A percentile compares a stretch with the other conserved stretches of the same genome.
These are phyloP conservation scores for Pangasianodon gigas DNA, from an alignment of 2,113 vertebrate species.

Conservation along the genomic window DNA sequence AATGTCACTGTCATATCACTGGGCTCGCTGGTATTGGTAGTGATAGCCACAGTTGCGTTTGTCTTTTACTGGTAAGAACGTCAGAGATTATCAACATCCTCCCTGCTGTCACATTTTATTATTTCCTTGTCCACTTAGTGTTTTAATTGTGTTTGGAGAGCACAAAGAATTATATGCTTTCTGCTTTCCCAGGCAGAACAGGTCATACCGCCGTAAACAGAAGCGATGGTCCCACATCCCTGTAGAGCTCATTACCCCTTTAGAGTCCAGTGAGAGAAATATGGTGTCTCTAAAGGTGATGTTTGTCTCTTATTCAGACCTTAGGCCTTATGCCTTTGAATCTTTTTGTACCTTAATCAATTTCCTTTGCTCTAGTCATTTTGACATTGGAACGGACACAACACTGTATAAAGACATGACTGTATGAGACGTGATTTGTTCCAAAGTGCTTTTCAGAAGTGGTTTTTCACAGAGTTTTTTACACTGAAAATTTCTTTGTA, in stretches of 20 bases:
- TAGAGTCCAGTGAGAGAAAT: slow-evolving; percentile 80
- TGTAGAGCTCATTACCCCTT: slow-evolving; percentile 76
- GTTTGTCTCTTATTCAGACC: not conserved
- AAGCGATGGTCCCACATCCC: slow-evolving; percentile 89
- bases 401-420: not conserved
- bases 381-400: not conserved
- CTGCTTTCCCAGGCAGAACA: slow-evolving; percentile 79
- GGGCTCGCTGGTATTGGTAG: slow-evolving; percentile 59
- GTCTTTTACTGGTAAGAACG: slow-evolving; percentile 73
- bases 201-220: slow-evolving; percentile 72
- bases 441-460: not conserved
- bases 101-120: slow-evolving; percentile 4
- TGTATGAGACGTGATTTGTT: not conserved
- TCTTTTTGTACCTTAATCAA: not conserved
- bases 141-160: slow-evolving; percentile 5
- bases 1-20: slow-evolving; percentile 61
- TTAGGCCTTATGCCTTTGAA: not conserved
- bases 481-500: not conserved
- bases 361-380: not conserved
- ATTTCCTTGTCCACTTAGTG: not conserved
- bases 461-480: not conserved
- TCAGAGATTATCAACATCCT: slow-evolving; percentile 6
- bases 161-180: not conserved
- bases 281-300: slow-evolving; percentile 85
- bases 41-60: slow-evolving; percentile 72